Evolutionary conservation across 2,888 invertebrate genomes (phyloP).

Genomic region (Eudasyphora cyanicolor): DNA sequence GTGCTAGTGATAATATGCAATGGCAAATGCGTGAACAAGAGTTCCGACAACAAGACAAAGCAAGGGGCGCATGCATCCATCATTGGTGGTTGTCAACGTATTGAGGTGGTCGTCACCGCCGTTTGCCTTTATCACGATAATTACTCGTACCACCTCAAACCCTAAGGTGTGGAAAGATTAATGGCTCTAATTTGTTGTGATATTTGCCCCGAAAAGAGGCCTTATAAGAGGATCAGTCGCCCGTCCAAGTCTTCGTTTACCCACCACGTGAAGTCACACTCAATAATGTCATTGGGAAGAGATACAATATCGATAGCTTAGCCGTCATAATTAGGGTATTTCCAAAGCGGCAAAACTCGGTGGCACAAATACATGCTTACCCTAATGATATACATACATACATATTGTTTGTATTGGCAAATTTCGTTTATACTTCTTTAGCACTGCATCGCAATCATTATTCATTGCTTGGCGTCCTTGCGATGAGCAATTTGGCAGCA

Average conservation of each 20-base stretch:
- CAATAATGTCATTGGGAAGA: not conserved
- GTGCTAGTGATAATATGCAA: slow-evolving; percentile 4
- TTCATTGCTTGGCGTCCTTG: not conserved
- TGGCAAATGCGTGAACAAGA: not conserved
- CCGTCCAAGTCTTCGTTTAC: not conserved
- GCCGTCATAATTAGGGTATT: no score
- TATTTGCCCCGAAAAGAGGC: not conserved
- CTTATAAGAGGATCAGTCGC: not conserved
- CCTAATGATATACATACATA: no score
- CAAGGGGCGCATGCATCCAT: not conserved
- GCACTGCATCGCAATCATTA: not conserved
- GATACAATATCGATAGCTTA: not conserved
- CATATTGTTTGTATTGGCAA: no score
- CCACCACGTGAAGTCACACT: not conserved
- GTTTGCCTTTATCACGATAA: slow-evolving; percentile 19
- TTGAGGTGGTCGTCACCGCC: not conserved
- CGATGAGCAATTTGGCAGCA: not conserved
- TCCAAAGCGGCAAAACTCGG: no score
- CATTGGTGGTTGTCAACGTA: slow-evolving; percentile 37
- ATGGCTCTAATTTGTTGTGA: slow-evolving; percentile 38
- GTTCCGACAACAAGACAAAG: not conserved
- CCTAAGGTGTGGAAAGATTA: slow-evolving; percentile 49
- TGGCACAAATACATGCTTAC: no score
- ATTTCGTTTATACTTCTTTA: no score
- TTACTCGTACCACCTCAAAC: not conserved